Conservation (phyloP, 2,888 invertebrate species). For the Cephus spinipes region DNA sequence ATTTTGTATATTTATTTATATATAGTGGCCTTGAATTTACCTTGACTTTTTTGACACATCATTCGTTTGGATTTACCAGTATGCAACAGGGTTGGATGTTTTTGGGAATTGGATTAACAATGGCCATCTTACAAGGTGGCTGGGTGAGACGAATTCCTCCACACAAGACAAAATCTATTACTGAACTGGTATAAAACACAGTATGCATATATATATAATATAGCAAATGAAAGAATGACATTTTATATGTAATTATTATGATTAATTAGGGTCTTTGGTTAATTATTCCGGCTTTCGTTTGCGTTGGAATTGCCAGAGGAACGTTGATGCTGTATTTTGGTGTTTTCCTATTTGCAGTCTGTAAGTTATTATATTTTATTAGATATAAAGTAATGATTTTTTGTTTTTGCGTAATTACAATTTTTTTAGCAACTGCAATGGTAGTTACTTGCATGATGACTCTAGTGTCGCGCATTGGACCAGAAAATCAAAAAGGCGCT, state of each 20-base stretch:
- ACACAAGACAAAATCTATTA: slow-evolving; percentile 78
- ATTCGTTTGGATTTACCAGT: slow-evolving; percentile 89
- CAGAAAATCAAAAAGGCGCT: slow-evolving; percentile 87
- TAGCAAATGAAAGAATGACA: neutral
- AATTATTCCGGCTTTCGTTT: slow-evolving; percentile 87
- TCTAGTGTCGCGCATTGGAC: slow-evolving; percentile 86
- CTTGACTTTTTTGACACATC: slow-evolving; percentile 94
- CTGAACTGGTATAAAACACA: slow-evolving; percentile 69
- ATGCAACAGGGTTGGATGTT: slow-evolving; percentile 99
- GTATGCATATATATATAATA: neutral
- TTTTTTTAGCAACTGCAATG: slow-evolving; percentile 81
- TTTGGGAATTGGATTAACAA: slow-evolving; percentile 89
- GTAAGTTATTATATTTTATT: slow-evolving; percentile 71
- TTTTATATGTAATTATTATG: slow-evolving; percentile 13
- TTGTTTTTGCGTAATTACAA: slow-evolving; percentile 11
- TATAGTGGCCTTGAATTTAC: slow-evolving; percentile 98
- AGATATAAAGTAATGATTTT: slow-evolving; percentile 14
- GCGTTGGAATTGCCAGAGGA: slow-evolving; percentile 79
- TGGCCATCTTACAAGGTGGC: slow-evolving; percentile 92
- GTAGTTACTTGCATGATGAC: slow-evolving; percentile 97
- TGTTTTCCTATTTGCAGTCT: slow-evolving; percentile 88
- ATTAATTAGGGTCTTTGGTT: slow-evolving; percentile 77
- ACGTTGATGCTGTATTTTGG: slow-evolving; percentile 80
- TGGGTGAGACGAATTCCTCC: slow-evolving; percentile 85
- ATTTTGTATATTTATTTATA: slow-evolving; percentile 92